A percentile compares a stretch with the other conserved stretches of the same genome.
Evolutionary conservation across 2,888 invertebrate species (phyloP).

Genomic region (Coelinius sp.): DNA sequence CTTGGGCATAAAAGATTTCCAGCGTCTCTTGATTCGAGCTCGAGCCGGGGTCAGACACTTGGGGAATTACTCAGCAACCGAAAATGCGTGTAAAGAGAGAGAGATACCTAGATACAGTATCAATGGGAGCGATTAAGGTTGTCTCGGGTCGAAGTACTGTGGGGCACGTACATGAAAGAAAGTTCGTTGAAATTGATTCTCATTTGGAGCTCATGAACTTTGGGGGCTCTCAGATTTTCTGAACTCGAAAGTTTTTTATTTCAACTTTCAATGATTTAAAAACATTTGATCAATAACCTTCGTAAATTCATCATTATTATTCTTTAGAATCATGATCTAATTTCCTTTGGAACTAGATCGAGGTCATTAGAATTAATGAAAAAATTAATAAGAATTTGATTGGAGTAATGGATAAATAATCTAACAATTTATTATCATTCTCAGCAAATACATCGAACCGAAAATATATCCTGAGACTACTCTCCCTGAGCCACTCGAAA

Average conservation of each 20-base stretch:
- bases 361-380: too few relatives aligned
- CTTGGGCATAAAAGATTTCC: not conserved
- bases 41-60: not conserved
- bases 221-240: not conserved
- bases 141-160: not conserved
- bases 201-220: slow-evolving; percentile 1
- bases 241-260: not conserved
- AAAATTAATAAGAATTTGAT: not conserved
- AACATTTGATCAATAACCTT: too few relatives aligned
- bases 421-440: not conserved
- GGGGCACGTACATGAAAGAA: not conserved
- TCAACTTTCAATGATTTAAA: too few relatives aligned
- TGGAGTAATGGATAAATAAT: too few relatives aligned
- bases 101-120: not conserved
- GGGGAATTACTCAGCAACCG: not conserved
- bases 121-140: slow-evolving; percentile 1
- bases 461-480: slow-evolving; percentile 16
- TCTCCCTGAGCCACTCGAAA: not conserved
- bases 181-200: not conserved
- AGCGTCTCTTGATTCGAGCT: not conserved
- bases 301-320: too few relatives aligned
- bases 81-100: not conserved
- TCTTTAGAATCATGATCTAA: too few relatives aligned
- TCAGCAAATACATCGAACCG: slow-evolving; percentile 32
- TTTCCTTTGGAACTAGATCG: too few relatives aligned